Percentiles rank a stretch among this genome's conserved stretches.
phyloP scores from a whole-genome alignment of 2,113 vertebrate genomes.

The Chlorodrepanis virens region DNA sequence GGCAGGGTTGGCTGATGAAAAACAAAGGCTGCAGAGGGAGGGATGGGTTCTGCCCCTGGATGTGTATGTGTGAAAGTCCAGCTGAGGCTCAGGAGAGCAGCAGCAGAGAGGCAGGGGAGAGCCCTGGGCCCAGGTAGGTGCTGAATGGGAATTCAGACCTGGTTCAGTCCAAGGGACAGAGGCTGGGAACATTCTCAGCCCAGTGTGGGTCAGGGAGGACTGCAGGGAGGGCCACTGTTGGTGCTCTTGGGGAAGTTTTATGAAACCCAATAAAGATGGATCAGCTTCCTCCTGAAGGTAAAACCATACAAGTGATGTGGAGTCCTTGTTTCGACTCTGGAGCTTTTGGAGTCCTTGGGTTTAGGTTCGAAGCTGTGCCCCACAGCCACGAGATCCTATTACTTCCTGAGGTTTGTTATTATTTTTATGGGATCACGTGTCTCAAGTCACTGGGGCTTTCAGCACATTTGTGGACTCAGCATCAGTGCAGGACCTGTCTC shows the following conservation, averaged over 20 bases:
- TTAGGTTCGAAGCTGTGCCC: background rate
- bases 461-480: background rate
- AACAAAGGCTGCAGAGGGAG: background rate
- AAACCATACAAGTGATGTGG: background rate
- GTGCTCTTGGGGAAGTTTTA: constrained; percentile 19
- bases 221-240: background rate
- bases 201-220: background rate
- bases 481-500: background rate
- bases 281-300: background rate
- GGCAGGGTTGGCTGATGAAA: constrained; percentile 42
- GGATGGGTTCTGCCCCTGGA: background rate
- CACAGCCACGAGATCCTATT: background rate
- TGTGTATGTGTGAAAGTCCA: background rate
- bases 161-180: background rate
- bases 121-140: background rate
- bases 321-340: background rate
- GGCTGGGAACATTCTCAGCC: background rate
- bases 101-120: background rate
- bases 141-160: background rate
- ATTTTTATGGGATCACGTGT: background rate
- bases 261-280: constrained; percentile 11
- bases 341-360: background rate
- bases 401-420: constrained; percentile 7
- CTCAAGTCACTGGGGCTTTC: background rate
- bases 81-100: background rate